Percentiles rank a stretch among this genome's conserved stretches.
Conservation (phyloP, 2,888 invertebrate genomes). For the Pimpla rufipes region DNA sequence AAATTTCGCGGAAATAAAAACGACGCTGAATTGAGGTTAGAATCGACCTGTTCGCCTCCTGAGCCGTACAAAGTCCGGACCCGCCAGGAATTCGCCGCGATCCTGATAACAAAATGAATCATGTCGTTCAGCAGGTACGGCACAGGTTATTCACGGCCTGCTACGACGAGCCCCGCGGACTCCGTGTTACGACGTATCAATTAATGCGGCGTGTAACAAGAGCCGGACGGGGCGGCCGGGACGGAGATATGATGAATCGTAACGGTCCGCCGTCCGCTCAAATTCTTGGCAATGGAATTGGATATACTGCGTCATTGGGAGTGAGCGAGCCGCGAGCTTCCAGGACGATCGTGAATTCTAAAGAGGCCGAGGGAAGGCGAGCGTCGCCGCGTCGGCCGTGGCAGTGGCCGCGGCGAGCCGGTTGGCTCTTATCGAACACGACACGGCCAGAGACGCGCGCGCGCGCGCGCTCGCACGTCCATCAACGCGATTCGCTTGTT, state of each 20-base stretch:
- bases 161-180: no score
- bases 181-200: not conserved
- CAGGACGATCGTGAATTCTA: conserved; percentile 62
- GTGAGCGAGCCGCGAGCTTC: conserved; percentile 18
- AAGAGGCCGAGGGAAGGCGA: conserved; percentile 39
- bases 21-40: not conserved
- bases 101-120: no score
- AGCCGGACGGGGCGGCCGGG: not conserved
- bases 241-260: conserved; percentile 53
- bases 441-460: conserved; percentile 7
- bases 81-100: no score
- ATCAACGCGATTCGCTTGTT: conserved; percentile 31
- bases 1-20: not conserved
- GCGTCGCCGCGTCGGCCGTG: not conserved
- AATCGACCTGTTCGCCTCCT: not conserved
- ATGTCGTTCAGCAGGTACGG: no score
- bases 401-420: not conserved
- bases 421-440: conserved; percentile 9
- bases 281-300: conserved; percentile 68
- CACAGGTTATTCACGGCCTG: no score
- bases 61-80: no score
- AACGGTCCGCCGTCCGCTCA: conserved; percentile 62
- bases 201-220: not conserved
- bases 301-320: conserved; percentile 54
- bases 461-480: conserved; percentile 45